Percentiles rank a stretch among this genome's conserved stretches.
Evolutionary conservation across 2,797 vertebrate genomes (phyloP).

Genomic region (Uromys caudimaculatus): DNA sequence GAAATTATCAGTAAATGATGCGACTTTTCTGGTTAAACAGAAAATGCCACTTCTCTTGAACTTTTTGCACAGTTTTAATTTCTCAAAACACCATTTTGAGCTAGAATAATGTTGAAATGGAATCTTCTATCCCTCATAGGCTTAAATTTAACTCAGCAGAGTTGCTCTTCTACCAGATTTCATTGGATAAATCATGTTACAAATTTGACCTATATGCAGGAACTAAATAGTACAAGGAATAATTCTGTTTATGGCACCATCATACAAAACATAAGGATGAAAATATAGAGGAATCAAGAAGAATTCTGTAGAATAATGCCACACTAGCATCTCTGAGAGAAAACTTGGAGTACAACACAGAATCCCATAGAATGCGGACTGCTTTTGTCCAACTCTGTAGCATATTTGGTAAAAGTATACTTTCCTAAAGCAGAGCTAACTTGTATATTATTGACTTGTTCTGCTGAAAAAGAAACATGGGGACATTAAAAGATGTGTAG

Average conservation of each 20-base stretch:
- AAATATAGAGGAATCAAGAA: neutral
- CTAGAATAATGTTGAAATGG: neutral
- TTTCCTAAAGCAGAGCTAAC: neutral
- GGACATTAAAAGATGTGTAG: neutral
- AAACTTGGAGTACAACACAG: neutral
- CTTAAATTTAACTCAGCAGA: neutral
- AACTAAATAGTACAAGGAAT: neutral
- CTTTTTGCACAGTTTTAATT: neutral
- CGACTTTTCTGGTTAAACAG: neutral
- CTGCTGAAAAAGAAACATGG: neutral
- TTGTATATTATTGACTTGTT: neutral
- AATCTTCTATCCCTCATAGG: neutral
- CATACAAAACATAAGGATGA: neutral
- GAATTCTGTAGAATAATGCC: neutral
- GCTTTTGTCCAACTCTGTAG: neutral
- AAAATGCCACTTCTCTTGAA: neutral
- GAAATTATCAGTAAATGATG: neutral
- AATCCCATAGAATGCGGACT: neutral
- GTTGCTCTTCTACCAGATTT: neutral
- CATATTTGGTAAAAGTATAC: neutral
- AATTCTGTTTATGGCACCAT: neutral
- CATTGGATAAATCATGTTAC: neutral
- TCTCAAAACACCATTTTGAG: neutral
- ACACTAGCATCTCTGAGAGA: neutral
- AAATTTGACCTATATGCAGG: neutral